Evolutionary conservation across 2,888 invertebrate genomes (phyloP), one percentile per base, ranked within the genome.

Genomic region (Morpho deidamia): DNA sequence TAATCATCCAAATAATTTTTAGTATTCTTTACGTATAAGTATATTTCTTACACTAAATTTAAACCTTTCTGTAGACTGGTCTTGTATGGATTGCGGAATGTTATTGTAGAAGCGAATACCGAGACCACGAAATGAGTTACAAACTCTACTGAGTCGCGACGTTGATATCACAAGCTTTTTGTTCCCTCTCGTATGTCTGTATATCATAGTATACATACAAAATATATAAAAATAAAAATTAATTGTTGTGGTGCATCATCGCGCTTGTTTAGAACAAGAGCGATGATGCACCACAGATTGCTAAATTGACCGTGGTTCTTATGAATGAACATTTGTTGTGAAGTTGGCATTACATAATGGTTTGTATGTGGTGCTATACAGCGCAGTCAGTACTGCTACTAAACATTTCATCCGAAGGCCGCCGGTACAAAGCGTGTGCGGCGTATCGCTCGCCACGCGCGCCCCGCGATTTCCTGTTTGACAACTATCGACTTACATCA

Each of bases 401-500:
- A 71, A 81, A 75, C 82, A 85, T 83, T 80, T 82, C 81, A 75
- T 79, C 69, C 78, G 83, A 81, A 81, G 83, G 87, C 82, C 83
- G 77, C 69, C 74, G 69, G 72, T 75, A 81, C 83, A 81, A 81
- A 80, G 83, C 83, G 78, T 74, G 78, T 72, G 74, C 76, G 61
- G 76, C 74, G 72, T 81, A 80, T 78, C 77, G 77, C 72, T 72
- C 74, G 77, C 85, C 84, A 83, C 86, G 81, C 84, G 84, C 83
- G 82, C 82, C 81, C 77, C 81, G 77, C 82, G 71, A 77, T 83
- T 88, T 89, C 88, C 88, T 89, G 89, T 85, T 88, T 85, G 84
- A 88, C 88, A 80, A 86, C 88, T 87, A 88, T 86, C 81, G 77
- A 80, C 87, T 87, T 84, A 86, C 87, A 87, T 87, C 87, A 87